Evolutionary conservation across 2,113 vertebrate species (phyloP).

Genomic region (Parus major): DNA sequence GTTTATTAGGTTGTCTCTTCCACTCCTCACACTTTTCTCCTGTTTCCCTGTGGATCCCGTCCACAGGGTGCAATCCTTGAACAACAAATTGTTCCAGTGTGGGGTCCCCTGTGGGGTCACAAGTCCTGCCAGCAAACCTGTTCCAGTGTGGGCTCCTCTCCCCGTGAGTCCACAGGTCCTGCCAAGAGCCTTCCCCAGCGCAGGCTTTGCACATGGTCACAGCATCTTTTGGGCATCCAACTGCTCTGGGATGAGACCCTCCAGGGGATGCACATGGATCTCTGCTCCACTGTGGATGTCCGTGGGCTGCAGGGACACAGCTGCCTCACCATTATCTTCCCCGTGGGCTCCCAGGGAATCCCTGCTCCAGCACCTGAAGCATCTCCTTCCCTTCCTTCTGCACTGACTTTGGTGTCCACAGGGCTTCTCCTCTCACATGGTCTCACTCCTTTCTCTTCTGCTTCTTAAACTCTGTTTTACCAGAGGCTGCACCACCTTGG

Average conservation of each 20-base stretch:
- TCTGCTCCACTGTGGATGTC: neutral
- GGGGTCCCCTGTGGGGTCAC: fast-evolving
- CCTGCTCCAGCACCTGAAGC: neutral
- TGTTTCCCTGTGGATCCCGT: neutral
- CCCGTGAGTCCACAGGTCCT: neutral
- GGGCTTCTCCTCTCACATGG: neutral
- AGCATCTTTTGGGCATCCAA: neutral
- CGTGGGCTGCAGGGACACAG: neutral
- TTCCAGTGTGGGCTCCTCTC: neutral
- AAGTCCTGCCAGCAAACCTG: neutral
- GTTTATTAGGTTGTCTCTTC: neutral
- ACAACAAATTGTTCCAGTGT: neutral
- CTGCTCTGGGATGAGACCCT: neutral
- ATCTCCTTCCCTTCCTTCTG: neutral
- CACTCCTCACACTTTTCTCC: neutral
- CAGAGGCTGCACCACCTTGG: too few species aligned
- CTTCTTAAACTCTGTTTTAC: neutral
- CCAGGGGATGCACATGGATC: neutral
- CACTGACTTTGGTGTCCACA: too few species aligned
- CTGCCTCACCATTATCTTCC: neutral
- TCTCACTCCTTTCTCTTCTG: neutral
- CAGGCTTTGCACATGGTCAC: neutral
- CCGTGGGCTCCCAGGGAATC: neutral
- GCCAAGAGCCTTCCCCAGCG: neutral
- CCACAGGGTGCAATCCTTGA: too few species aligned